These are phyloP conservation scores for Tringa solitaria DNA, from an alignment of 2,113 vertebrate species.

Conservation along the genomic window DNA sequence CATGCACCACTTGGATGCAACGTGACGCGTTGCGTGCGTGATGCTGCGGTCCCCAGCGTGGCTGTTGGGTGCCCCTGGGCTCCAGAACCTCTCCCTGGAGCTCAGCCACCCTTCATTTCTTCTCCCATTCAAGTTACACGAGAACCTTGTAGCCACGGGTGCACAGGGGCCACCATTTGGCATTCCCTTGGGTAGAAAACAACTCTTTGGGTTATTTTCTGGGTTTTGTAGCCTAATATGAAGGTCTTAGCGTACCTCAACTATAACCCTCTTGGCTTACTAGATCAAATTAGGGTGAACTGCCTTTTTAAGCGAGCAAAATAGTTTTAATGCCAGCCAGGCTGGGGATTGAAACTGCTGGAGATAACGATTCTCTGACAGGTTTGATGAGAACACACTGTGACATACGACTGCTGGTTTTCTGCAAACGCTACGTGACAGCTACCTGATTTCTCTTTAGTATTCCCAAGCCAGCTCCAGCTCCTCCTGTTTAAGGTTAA, in stretches of 20 bases:
- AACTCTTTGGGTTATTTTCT: neutral
- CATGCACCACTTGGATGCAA: neutral
- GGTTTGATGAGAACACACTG: neutral
- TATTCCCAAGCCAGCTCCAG: neutral
- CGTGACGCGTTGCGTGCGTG: fast-evolving
- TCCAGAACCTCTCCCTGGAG: fast-evolving
- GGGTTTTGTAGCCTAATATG: neutral
- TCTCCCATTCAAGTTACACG: fast-evolving
- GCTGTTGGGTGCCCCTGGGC: neutral
- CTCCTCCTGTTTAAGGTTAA: neutral
- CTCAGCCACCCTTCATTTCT: neutral
- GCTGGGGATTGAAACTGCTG: neutral
- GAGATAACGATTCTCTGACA: neutral
- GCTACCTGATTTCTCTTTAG: neutral
- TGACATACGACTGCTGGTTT: neutral
- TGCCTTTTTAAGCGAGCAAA: neutral
- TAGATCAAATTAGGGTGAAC: neutral
- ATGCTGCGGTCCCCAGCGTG: neutral
- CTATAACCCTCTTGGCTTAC: neutral
- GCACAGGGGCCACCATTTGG: fast-evolving
- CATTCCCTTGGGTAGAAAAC: neutral
- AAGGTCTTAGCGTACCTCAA: neutral
- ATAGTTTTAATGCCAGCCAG: neutral
- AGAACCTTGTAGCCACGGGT: too few relatives aligned
- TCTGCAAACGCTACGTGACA: neutral